These are phyloP conservation scores for Colossoma macropomum DNA, from an alignment of 2,113 vertebrate genomes.

Conservation along the genomic window DNA sequence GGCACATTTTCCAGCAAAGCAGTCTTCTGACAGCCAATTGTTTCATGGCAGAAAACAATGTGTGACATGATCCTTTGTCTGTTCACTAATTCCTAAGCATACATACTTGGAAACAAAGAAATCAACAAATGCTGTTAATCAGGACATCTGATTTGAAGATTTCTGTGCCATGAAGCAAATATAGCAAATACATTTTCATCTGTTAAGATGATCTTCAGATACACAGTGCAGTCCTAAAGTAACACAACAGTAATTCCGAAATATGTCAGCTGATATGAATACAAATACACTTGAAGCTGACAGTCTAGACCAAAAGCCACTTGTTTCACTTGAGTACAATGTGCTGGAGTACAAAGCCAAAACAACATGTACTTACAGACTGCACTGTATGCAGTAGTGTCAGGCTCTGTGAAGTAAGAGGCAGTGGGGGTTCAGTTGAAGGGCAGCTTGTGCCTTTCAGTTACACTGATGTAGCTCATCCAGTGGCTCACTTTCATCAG, in stretches of 20 bases:
- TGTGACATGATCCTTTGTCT: not conserved
- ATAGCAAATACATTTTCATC: not conserved
- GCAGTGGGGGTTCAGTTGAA: conserved; percentile 55
- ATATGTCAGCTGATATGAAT: too few species aligned
- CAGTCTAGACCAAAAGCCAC: too few species aligned
- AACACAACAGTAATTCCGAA: not conserved
- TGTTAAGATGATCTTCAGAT: not conserved
- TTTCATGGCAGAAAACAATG: conserved; percentile 74
- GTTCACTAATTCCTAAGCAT: not conserved
- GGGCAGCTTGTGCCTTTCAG: conserved; percentile 45
- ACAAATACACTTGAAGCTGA: too few species aligned
- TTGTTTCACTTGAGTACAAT: not conserved
- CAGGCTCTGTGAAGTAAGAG: conserved; percentile 61
- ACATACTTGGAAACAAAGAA: not conserved
- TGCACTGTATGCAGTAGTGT: not conserved
- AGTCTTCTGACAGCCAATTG: conserved; percentile 57
- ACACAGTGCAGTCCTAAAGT: not conserved
- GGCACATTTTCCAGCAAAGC: conserved; percentile 49
- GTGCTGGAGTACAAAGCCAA: not conserved
- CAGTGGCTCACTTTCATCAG: conserved; percentile 47
- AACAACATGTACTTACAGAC: not conserved
- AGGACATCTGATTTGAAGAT: conserved; percentile 25
- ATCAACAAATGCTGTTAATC: not conserved
- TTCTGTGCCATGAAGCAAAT: conserved; percentile 68
- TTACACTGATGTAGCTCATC: conserved; percentile 45